phyloP scores from a whole-genome alignment of 2,888 invertebrate genomes.

The Melanostoma mellinum region DNA sequence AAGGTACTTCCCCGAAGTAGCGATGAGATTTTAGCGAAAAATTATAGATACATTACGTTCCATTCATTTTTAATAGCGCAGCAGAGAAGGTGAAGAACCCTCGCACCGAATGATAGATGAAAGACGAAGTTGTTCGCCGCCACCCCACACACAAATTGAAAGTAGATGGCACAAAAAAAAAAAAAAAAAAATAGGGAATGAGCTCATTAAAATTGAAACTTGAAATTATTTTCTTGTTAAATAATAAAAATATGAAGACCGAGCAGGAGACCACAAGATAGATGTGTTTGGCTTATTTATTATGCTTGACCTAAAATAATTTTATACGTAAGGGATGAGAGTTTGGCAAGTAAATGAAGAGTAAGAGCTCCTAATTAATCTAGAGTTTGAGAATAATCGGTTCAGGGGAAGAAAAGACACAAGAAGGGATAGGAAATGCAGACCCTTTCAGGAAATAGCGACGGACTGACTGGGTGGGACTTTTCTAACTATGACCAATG shows the following conservation, averaged over 20 bases:
- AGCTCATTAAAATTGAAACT: slow-evolving; percentile 70
- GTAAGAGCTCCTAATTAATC: slow-evolving; percentile 46
- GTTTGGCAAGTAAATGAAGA: slow-evolving; percentile 37
- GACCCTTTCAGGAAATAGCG: too few relatives aligned
- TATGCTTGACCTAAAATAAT: slow-evolving; percentile 46
- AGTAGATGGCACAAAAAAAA: slow-evolving; percentile 12
- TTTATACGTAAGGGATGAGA: slow-evolving; percentile 14
- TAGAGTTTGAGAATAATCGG: slow-evolving; percentile 2
- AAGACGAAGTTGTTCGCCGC: not conserved
- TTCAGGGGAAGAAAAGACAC: slow-evolving; percentile 11
- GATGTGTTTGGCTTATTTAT: slow-evolving; percentile 54
- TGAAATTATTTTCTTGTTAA: slow-evolving; percentile 63
- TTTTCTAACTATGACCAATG: too few relatives aligned
- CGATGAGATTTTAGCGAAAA: slow-evolving; percentile 67
- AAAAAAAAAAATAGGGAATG: slow-evolving; percentile 10
- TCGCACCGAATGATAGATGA: not conserved
- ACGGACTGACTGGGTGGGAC: too few relatives aligned
- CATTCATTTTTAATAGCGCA: slow-evolving; percentile 70
- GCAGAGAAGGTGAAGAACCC: slow-evolving; percentile 9
- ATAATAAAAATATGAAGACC: slow-evolving; percentile 38
- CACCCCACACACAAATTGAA: slow-evolving; percentile 10
- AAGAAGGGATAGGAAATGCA: not conserved
- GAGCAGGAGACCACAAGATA: slow-evolving; percentile 11
- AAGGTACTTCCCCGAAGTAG: slow-evolving; percentile 45
- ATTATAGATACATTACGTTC: slow-evolving; percentile 71